phyloP scores from a whole-genome alignment of 2,797 vertebrate species.

The Rhodeus uyekii region DNA sequence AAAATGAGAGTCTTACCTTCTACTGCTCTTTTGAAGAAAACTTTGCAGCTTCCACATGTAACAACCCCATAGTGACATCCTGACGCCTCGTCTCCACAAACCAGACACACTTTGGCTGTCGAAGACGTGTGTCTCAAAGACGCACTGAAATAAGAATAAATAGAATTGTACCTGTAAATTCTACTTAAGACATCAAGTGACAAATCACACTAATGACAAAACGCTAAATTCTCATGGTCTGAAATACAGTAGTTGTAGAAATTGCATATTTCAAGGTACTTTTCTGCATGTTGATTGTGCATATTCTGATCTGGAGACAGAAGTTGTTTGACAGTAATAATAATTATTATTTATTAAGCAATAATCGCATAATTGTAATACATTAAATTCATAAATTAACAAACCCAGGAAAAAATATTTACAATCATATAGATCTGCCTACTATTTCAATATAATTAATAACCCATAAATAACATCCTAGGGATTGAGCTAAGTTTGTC shows the following conservation, averaged over 20 bases:
- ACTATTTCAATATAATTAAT: neutral
- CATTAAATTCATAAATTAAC: neutral
- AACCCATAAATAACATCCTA: slow-evolving; percentile 9
- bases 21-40: slow-evolving; percentile 99
- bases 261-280: neutral
- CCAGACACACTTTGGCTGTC: slow-evolving; percentile 97
- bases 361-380: neutral
- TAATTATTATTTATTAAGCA: too few relatives aligned
- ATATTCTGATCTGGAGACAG: neutral
- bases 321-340: too few relatives aligned
- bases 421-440: neutral
- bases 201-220: neutral
- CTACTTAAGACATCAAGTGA: slow-evolving; percentile 1
- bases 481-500: slow-evolving; percentile 23
- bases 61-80: slow-evolving; percentile 99
- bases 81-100: slow-evolving; percentile 97
- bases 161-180: slow-evolving; percentile 15
- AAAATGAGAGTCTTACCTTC: slow-evolving; percentile 83
- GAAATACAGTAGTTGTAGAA: neutral
- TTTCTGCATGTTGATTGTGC: neutral
- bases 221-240: neutral
- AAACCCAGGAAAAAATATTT: neutral
- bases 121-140: slow-evolving; percentile 92
- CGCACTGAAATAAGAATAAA: slow-evolving; percentile 79
- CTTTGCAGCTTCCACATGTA: slow-evolving; percentile 99